Evolutionary conservation across 2,113 vertebrate species (phyloP).

Genomic region (Sphyrna mokarran): DNA sequence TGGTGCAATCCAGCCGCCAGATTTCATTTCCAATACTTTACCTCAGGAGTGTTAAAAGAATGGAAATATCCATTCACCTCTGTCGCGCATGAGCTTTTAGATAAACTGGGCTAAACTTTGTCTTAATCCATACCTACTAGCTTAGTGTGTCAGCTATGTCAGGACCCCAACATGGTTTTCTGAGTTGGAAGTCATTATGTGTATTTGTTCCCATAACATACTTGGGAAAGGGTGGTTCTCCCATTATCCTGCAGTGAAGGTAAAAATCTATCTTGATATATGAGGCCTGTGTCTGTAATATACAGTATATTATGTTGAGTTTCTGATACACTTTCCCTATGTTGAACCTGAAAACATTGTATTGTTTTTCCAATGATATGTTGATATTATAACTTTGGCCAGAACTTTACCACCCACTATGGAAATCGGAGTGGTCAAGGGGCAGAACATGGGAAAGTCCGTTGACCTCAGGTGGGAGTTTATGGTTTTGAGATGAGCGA

Average conservation of each 20-base stretch:
- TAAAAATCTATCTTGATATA: neutral
- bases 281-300: neutral
- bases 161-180: neutral
- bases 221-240: no score
- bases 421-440: no score
- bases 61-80: neutral
- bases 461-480: no score
- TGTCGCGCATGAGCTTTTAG: neutral
- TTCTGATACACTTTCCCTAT: neutral
- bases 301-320: neutral
- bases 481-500: no score
- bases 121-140: neutral
- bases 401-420: no score
- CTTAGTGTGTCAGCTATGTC: neutral
- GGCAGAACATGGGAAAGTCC: no score
- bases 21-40: no score
- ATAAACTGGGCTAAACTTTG: neutral
- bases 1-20: no score
- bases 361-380: neutral
- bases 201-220: neutral
- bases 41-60: no score
- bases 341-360: neutral
- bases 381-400: neutral
- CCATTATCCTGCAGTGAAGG: neutral
- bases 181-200: neutral